Evolutionary conservation across 2,113 vertebrate species (phyloP).

Genomic region (Nycticryphes semicollaris): DNA sequence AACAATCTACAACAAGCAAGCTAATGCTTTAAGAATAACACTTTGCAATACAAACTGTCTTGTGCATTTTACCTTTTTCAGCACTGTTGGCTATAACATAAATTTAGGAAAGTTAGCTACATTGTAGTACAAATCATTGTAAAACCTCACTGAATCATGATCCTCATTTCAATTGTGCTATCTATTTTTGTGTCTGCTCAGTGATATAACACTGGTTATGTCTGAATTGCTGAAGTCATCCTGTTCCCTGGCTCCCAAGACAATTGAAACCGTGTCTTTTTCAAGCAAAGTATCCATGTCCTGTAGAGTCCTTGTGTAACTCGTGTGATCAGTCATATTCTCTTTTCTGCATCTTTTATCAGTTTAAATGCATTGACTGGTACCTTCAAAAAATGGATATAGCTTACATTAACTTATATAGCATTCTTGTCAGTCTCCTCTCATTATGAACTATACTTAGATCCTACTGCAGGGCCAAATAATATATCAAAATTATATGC

Average conservation of each 20-base stretch:
- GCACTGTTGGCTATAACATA: not conserved
- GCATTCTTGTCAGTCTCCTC: not conserved
- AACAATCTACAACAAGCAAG: not conserved
- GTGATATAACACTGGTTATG: not conserved
- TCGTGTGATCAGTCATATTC: not conserved
- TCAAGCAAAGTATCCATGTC: not conserved
- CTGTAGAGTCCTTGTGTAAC: not conserved
- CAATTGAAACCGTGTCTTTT: not conserved
- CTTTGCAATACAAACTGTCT: not conserved
- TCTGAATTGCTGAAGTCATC: not conserved
- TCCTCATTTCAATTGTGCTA: not conserved
- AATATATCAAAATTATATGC: not conserved
- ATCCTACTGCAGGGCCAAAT: not conserved
- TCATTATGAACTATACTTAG: not conserved
- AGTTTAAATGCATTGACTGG: not conserved
- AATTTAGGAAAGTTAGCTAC: not conserved
- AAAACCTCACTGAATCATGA: not conserved
- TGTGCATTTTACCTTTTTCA: not conserved
- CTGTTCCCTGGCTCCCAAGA: not conserved
- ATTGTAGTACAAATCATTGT: not conserved
- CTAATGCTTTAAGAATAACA: not conserved
- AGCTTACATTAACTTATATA: not conserved
- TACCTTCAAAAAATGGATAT: not conserved
- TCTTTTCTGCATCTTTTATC: not conserved
- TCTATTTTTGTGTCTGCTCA: not conserved